phyloP scores from a whole-genome alignment of 2,113 vertebrate species.

The Macroglossus sobrinus region DNA sequence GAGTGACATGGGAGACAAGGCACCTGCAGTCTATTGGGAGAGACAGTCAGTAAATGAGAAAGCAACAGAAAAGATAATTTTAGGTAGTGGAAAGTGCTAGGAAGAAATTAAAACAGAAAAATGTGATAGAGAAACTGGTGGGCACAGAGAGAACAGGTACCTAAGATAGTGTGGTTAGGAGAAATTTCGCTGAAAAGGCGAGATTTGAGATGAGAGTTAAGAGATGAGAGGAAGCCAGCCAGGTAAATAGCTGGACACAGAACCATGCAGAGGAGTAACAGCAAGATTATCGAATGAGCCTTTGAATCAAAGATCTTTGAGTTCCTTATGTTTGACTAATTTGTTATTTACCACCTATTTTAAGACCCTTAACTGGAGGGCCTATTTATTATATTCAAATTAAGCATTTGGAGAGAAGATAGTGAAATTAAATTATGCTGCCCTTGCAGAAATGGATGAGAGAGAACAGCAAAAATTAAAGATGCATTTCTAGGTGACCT shows the following conservation, averaged over 20 bases:
- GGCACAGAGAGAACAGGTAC: background rate
- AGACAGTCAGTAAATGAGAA: background rate
- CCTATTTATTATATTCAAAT: background rate
- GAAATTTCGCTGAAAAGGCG: background rate
- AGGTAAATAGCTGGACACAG: background rate
- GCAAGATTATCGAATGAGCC: background rate
- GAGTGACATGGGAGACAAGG: background rate
- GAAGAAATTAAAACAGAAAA: constrained; percentile 4
- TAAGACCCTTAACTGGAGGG: background rate
- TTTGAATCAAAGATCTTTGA: constrained; percentile 40
- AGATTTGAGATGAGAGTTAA: background rate
- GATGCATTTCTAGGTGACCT: background rate
- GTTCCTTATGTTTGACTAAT: background rate
- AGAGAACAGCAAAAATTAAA: background rate
- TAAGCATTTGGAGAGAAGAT: background rate
- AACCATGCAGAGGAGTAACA: background rate
- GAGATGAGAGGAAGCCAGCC: background rate
- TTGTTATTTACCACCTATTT: constrained; percentile 6
- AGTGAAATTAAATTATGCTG: background rate
- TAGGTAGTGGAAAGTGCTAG: background rate
- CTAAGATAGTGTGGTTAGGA: background rate
- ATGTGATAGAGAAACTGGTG: background rate
- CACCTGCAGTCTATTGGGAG: background rate
- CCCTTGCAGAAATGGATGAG: background rate
- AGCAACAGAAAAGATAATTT: background rate